phyloP scores from a whole-genome alignment of 2,797 vertebrate genomes.

The Takifugu ocellatus region DNA sequence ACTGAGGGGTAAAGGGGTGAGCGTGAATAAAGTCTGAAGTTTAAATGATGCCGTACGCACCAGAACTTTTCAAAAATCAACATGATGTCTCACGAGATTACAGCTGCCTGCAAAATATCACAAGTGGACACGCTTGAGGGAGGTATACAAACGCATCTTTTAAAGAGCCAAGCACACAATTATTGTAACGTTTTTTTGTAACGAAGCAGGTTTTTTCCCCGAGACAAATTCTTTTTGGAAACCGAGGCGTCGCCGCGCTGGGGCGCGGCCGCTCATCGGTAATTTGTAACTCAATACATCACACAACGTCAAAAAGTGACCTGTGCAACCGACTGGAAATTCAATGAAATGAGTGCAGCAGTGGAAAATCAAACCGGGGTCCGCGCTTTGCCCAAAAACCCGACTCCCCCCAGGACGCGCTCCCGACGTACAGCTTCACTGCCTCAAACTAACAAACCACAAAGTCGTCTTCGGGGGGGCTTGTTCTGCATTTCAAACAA shows the following conservation, averaged over 20 bases:
- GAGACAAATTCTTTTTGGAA: too few species aligned
- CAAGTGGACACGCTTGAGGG: slow-evolving; percentile 1
- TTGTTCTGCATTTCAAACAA: slow-evolving; percentile 37
- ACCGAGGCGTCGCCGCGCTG: too few species aligned
- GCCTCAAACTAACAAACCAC: slow-evolving; percentile 40
- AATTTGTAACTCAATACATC: background rate
- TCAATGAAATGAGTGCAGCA: slow-evolving; percentile 51
- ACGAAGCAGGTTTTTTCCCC: too few species aligned
- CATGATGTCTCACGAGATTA: background rate
- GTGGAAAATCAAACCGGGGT: slow-evolving; percentile 50
- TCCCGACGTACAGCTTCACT: slow-evolving; percentile 38
- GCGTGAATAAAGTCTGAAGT: background rate
- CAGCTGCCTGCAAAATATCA: background rate
- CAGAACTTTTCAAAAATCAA: slow-evolving; percentile 5
- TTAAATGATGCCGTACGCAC: slow-evolving; percentile 1
- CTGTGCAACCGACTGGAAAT: slow-evolving; percentile 20
- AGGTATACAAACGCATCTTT: background rate
- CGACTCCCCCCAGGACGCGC: slow-evolving; percentile 42
- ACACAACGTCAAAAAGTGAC: background rate
- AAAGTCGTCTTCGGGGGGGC: slow-evolving; percentile 21
- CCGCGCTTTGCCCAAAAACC: slow-evolving; percentile 61
- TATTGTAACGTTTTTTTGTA: too few species aligned
- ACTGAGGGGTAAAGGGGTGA: slow-evolving; percentile 7
- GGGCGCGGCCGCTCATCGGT: too few species aligned
- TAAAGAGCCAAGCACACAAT: background rate